Base-by-base conservation (phyloP, 2,888 invertebrate genomes). In the Phaedon cochleariae region DNA sequence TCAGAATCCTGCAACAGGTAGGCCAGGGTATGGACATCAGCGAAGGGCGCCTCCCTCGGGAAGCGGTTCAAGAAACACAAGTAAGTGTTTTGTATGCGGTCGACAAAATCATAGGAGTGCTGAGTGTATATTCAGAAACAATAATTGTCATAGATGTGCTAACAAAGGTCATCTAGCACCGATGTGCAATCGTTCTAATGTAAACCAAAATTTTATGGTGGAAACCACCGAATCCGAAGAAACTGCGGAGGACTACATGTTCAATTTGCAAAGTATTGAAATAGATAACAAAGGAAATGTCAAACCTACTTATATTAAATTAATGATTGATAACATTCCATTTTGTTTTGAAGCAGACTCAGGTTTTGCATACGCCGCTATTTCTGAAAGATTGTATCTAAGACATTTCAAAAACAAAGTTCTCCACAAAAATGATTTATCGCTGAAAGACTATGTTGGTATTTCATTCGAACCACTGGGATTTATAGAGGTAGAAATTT, bases 321-420 rank as follows among this genome's bases (percentile, higher is more conserved):
- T 22, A n/a, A 26, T 22, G 22, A 26, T 51, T 51, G 51, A 51
- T 2, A 53, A 53, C 17, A 34, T 53, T 34, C 53, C 34, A 18
- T 31, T 53, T 1, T 31, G 53, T 53, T 52, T 52, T 26, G 51
- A 52, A 52, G 51, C 51, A 26, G 26, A 52, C 29, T 52, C 51
- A 21, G 51, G 51, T 17, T 52, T 52, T 17, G 51, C 51, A 22
- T 29, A 52, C 22, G 9, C 51, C 22, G 51, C 51, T n/a, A 15
- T 52, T 15, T 52, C 51, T 52, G 51, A 26, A 52, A 52, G 15
- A 26, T 22, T 52, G 15, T 52, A 52, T 52, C 17, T 12, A 7
- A 52, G 29, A 52, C 29, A 52, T 29, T 52, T 52, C 26, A 52
- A n/a, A 52, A 6, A 29, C n/a, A 29, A 26, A 7, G 1, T 22